Evolutionary conservation across 2,113 vertebrate species (phyloP).

Genomic region (Scytalopus superciliaris): DNA sequence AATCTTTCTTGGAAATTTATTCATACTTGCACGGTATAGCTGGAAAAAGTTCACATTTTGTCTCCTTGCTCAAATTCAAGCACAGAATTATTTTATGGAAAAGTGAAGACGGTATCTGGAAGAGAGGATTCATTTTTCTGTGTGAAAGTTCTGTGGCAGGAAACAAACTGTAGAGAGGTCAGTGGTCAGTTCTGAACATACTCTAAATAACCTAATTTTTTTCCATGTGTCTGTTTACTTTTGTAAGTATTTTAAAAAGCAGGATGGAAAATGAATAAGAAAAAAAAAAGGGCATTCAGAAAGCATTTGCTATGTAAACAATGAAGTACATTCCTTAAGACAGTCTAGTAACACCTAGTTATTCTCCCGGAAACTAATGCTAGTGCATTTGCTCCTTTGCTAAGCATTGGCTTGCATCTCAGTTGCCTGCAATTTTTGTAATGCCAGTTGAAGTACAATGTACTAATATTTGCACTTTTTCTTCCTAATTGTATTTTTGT

Average conservation of each 20-base stretch:
- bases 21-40: neutral
- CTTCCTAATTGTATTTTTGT: neutral
- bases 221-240: neutral
- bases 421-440: neutral
- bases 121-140: neutral
- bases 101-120: neutral
- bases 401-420: neutral
- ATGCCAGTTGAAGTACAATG: neutral
- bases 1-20: neutral
- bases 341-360: neutral
- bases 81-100: neutral
- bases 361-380: neutral
- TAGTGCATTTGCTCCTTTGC: neutral
- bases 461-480: neutral
- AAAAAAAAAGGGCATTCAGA: neutral
- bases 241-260: neutral
- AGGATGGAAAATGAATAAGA: rapidly evolving
- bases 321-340: neutral
- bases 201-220: neutral
- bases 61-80: neutral
- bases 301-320: neutral
- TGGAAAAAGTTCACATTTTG: neutral
- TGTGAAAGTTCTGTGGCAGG: neutral
- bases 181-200: neutral
- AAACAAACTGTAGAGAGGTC: neutral